These are phyloP conservation scores for Thysanoteuthis rhombus DNA, from an alignment of 2,888 invertebrate species.

Conservation along the genomic window DNA sequence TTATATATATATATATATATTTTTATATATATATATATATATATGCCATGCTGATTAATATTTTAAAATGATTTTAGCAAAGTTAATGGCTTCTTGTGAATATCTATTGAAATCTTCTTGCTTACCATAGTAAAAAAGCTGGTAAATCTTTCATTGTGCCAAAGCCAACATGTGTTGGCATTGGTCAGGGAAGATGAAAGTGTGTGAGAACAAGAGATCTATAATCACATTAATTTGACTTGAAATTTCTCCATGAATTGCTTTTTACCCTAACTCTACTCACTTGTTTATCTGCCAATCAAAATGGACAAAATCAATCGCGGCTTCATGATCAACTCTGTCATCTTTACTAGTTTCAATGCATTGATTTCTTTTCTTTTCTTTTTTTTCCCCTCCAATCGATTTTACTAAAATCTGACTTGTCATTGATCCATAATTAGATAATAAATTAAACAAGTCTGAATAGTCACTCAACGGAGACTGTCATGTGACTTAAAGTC, in stretches of 20 bases:
- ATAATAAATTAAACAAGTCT: background rate
- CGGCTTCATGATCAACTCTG: background rate
- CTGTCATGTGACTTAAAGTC: too few species aligned
- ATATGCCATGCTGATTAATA: too few species aligned
- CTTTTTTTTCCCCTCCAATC: background rate
- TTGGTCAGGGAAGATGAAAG: background rate
- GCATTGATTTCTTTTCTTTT: background rate
- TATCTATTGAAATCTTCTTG: background rate
- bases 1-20: too few species aligned
- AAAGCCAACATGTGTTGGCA: background rate
- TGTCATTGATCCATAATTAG: background rate
- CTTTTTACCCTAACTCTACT: background rate
- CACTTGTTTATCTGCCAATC: background rate
- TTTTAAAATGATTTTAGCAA: too few species aligned
- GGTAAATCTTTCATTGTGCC: background rate
- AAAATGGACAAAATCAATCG: background rate
- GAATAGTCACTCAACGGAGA: too few species aligned
- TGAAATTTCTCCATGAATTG: background rate
- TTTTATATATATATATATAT: too few species aligned
- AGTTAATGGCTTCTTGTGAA: background rate
- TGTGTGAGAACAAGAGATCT: background rate
- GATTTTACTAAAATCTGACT: background rate
- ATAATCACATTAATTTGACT: background rate
- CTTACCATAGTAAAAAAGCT: background rate
- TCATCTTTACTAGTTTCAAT: background rate